Evolutionary conservation across 2,797 vertebrate genomes (phyloP).

Genomic region (Otus scops): DNA sequence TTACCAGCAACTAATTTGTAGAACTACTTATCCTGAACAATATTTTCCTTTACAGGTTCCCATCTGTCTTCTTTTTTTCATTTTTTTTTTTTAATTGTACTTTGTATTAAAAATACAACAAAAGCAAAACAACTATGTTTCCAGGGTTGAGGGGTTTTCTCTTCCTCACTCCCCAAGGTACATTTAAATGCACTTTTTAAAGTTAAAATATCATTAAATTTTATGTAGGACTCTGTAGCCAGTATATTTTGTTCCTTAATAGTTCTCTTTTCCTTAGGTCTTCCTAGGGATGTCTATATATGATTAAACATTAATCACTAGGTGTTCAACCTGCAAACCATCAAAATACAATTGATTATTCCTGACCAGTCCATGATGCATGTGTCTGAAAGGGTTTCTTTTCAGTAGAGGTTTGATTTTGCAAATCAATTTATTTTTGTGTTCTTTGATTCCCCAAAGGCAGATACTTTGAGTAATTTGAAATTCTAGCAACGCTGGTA

Average conservation of each 20-base stretch:
- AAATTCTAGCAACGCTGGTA: neutral
- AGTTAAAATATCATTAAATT: neutral
- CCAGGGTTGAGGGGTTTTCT: fast-evolving
- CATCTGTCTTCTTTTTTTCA: neutral
- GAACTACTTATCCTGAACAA: neutral
- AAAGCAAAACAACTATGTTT: neutral
- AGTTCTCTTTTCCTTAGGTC: neutral
- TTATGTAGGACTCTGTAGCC: neutral
- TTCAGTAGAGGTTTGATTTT: neutral
- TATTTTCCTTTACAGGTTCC: neutral
- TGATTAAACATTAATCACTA: neutral
- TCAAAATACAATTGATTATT: neutral
- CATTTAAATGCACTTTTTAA: neutral
- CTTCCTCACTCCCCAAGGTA: neutral
- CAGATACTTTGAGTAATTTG: neutral
- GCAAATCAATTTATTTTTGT: neutral
- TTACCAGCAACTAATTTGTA: neutral
- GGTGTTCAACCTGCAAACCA: neutral
- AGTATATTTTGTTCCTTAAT: neutral
- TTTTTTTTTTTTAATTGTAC: neutral
- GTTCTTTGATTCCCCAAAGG: neutral
- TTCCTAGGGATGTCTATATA: neutral
- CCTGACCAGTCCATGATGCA: neutral
- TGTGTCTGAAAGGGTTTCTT: neutral
- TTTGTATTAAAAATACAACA: neutral